Evolutionary conservation across 2,797 vertebrate genomes (phyloP), one percentile per base, ranked within the genome.

Genomic region (Lacerta bilineata): DNA sequence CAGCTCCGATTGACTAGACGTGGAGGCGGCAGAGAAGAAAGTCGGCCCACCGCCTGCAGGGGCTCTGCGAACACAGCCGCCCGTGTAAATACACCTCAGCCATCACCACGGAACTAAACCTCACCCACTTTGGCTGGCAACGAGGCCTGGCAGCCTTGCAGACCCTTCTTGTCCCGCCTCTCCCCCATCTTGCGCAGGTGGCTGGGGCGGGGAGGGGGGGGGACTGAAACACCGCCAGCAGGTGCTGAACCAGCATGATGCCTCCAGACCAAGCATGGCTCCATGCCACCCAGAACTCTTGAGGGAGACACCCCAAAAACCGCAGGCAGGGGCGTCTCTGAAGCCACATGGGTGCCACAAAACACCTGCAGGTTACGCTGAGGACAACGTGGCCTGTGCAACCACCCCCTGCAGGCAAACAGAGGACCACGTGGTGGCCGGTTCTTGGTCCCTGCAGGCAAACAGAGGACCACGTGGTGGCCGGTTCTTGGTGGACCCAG

Each of bases 1-100:
- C 91, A 98, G 94, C 83, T 97, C 95, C 3, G 98, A 99, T 95
- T 99, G 99, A 99, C 99, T 98, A 89, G 88, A 50, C 84, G 18
- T 89, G 79, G 88, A 76, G 72, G 91, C 27, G 83, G 96, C 98
- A 94, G 98, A 99, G 95, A 97, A 98, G 95, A 97, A 95, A 92
- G 96, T 98, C 92, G 94, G 97, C 97, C 96, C 98, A 97, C 97
- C 93, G 93, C 96, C 95, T 95, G 97, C 97, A 46, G 98, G 98
- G 96, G 98, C 86, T 80, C 92, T 98, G 96, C 99, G 99, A 97
- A 96, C 94, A 94, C 90, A 88, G 90, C 72, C 80, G 84, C 76
- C 64, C 93, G 94, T 97, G 96, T 97, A 97, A 96, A 97, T 98
- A 89, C n/a, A 97, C 97, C 96, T 97, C 97, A 96, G 95, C 97